Percentiles rank a stretch among this genome's conserved stretches.
Evolutionary conservation across 2,113 vertebrate genomes (phyloP).

Genomic region (Prinia subflava): DNA sequence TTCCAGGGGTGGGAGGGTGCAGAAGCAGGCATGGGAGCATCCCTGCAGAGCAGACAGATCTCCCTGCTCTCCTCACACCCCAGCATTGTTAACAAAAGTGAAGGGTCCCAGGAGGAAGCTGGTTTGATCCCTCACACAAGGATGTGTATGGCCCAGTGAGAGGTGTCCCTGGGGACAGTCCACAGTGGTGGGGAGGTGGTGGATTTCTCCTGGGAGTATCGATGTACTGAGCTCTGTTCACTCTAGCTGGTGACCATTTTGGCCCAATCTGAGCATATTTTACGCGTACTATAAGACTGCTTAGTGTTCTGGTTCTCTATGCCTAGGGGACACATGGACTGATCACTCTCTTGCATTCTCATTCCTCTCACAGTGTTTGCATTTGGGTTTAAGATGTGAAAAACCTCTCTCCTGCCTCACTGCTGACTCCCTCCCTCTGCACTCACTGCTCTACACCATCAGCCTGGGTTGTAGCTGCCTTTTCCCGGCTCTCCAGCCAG

Average conservation of each 20-base stretch:
- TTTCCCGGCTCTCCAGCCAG: neutral
- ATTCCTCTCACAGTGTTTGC: neutral
- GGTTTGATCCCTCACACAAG: neutral
- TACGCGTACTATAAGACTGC: neutral
- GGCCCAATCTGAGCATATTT: neutral
- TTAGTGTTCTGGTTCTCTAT: neutral
- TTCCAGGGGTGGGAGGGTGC: neutral
- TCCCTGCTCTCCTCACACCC: neutral
- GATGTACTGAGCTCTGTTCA: neutral
- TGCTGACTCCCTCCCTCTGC: neutral
- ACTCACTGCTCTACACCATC: neutral
- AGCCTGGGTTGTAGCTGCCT: neutral
- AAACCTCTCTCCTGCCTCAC: neutral
- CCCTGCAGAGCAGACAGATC: neutral
- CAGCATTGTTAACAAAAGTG: neutral
- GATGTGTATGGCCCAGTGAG: fast-evolving
- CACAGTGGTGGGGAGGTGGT: fast-evolving
- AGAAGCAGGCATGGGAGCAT: neutral
- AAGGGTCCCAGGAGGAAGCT: neutral
- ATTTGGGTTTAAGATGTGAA: neutral
- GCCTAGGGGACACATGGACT: fast-evolving
- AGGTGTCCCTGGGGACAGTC: neutral
- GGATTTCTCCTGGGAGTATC: neutral
- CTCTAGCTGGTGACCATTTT: neutral
- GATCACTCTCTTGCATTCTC: neutral